Conservation (phyloP, 92 coral and sea anemone genomes). For the Plumapathes pennacea region DNA sequence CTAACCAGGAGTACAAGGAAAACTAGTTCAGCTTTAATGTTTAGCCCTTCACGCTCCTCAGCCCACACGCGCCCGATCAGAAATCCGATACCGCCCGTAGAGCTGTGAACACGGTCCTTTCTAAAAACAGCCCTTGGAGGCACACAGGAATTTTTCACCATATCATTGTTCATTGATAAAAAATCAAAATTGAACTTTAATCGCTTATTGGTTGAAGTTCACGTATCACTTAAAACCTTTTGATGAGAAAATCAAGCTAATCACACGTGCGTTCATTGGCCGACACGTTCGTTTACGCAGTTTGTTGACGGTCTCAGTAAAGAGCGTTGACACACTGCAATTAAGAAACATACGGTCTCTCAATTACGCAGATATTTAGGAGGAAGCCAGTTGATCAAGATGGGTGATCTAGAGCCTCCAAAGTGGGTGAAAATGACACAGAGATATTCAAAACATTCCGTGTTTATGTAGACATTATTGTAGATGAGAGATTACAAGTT, state of each 20-base stretch:
- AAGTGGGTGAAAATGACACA: conserved; percentile 77
- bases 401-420: conserved; percentile 34
- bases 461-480: conserved; percentile 58
- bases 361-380: conserved; percentile 75
- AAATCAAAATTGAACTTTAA: conserved; percentile 94
- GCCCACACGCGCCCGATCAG: conserved; percentile 61
- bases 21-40: conserved; percentile 22
- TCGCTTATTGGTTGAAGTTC: conserved; percentile 95
- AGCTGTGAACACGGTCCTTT: conserved; percentile 66
- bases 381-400: conserved; percentile 37
- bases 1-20: conserved; percentile 2
- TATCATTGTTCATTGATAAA: conserved; percentile 94
- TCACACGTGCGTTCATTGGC: conserved; percentile 78
- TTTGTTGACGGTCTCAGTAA: conserved; percentile 89
- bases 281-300: conserved; percentile 85
- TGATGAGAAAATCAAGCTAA: conserved; percentile 96
- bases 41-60: conserved; percentile 55
- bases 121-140: conserved; percentile 92
- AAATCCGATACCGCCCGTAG: conserved; percentile 84
- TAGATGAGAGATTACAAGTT: too few species aligned
- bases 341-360: conserved; percentile 91
- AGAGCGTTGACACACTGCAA: conserved; percentile 99
- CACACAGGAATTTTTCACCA: conserved; percentile 97
- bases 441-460: conserved; percentile 66
- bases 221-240: conserved; percentile 93